Evolutionary conservation across 2,888 invertebrate species (phyloP).

Genomic region (Tineola bisselliella): DNA sequence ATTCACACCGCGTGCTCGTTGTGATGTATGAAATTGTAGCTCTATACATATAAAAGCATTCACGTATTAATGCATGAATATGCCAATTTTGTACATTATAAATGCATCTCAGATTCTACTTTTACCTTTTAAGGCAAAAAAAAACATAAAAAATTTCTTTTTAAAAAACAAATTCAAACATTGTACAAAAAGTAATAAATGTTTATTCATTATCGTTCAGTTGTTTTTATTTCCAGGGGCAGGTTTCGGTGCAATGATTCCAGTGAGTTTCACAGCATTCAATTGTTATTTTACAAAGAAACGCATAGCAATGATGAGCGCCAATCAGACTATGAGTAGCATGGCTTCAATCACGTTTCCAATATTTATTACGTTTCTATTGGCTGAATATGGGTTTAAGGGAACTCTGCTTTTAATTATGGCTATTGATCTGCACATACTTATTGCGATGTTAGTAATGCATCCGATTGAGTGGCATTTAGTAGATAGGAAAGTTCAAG

Average conservation of each 20-base stretch:
- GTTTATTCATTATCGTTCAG: too few species aligned
- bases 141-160: too few species aligned
- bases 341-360: constrained; percentile 76
- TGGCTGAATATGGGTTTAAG: constrained; percentile 73
- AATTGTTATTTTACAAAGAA: constrained; percentile 78
- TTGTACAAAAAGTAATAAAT: too few species aligned
- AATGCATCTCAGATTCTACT: too few species aligned
- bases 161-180: too few species aligned
- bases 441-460: constrained; percentile 76
- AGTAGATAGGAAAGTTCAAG: constrained; percentile 25
- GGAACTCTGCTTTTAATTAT: constrained; percentile 75
- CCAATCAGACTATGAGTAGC: constrained; percentile 77
- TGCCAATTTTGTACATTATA: too few species aligned
- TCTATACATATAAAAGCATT: too few species aligned
- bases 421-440: constrained; percentile 72
- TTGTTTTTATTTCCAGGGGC: constrained; percentile 63
- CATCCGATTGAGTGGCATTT: constrained; percentile 80
- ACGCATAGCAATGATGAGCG: constrained; percentile 77
- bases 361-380: constrained; percentile 68
- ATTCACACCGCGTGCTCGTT: too few species aligned
- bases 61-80: too few species aligned
- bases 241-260: constrained; percentile 78
- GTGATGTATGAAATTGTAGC: too few species aligned
- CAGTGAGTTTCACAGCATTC: constrained; percentile 77
- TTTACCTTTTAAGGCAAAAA: too few species aligned